Evolutionary conservation across 2,113 vertebrate species (phyloP).

Genomic region (Pseudorectes ferrugineus): DNA sequence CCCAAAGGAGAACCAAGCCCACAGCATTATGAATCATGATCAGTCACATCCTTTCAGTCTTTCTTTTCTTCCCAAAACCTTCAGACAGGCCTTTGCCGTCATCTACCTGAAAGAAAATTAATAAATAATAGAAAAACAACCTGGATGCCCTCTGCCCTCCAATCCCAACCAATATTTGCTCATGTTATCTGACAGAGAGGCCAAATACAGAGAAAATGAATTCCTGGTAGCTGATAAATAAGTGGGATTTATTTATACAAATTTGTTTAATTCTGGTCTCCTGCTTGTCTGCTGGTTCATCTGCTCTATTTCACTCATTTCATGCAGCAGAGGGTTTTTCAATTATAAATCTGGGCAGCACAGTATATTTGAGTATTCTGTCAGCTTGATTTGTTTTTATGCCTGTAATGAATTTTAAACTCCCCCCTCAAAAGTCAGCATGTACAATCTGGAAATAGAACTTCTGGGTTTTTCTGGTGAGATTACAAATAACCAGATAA

Average conservation of each 20-base stretch:
- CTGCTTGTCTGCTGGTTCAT: constrained; percentile 37
- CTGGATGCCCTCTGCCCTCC: background rate
- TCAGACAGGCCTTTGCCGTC: background rate
- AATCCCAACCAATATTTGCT: constrained; percentile 1
- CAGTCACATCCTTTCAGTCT: background rate
- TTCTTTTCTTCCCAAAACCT: background rate
- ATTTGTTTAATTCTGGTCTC: constrained; percentile 57
- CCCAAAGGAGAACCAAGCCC: background rate
- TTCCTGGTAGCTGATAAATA: constrained; percentile 29
- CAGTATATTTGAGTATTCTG: constrained; percentile 42
- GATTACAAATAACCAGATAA: background rate
- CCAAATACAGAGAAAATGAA: constrained; percentile 17
- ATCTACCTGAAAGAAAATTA: background rate
- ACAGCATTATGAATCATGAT: background rate
- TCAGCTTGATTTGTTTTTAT: constrained; percentile 57
- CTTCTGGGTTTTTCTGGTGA: background rate
- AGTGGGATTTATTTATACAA: constrained; percentile 38
- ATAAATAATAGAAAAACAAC: background rate
- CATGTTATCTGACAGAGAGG: background rate
- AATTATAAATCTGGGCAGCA: constrained; percentile 54
- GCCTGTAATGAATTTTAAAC: constrained; percentile 53
- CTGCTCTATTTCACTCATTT: constrained; percentile 56
- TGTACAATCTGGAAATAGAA: background rate
- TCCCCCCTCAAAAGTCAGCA: constrained; percentile 4
- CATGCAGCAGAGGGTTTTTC: constrained; percentile 61